phyloP scores from a whole-genome alignment of 2,113 vertebrate genomes.

The Pluvianellus socialis region DNA sequence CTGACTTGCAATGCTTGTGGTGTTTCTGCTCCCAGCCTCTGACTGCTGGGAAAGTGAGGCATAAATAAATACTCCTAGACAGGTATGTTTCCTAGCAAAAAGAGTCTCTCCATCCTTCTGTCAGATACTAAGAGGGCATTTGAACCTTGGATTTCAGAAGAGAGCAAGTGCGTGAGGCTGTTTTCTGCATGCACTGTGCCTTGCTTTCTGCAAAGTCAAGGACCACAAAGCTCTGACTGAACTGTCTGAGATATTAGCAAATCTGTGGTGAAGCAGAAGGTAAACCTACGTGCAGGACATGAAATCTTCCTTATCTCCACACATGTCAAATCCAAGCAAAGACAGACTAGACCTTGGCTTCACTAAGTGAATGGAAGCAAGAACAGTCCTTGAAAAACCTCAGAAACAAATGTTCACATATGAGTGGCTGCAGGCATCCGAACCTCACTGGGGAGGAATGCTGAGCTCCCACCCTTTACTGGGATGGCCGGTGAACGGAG shows the following conservation, averaged over 20 bases:
- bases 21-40: background rate
- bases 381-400: background rate
- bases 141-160: background rate
- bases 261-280: background rate
- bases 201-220: background rate
- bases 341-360: background rate
- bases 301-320: background rate
- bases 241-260: background rate
- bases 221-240: background rate
- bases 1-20: background rate
- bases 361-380: background rate
- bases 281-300: background rate
- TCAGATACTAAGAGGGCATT: background rate
- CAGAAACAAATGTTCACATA: background rate
- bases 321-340: background rate
- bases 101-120: background rate
- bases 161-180: background rate
- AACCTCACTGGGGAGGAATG: background rate
- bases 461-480: background rate
- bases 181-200: accelerated
- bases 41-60: background rate
- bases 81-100: background rate
- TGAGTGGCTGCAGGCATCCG: background rate
- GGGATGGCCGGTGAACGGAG: background rate
- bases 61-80: background rate